Evolutionary conservation across 2,797 vertebrate species (phyloP).

Genomic region (Tolypeutes matacus): DNA sequence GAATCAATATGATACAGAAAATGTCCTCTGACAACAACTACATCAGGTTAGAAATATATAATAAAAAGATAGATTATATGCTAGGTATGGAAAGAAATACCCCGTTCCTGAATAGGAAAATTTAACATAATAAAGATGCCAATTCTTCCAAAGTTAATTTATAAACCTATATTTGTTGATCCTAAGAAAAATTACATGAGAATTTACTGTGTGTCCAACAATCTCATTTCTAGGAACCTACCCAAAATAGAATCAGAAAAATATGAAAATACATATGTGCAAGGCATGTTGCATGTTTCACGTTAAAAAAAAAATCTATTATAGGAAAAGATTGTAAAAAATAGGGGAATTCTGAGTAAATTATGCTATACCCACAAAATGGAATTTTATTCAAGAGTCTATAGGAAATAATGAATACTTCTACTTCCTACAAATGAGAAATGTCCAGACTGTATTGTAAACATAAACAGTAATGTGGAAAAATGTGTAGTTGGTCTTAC

Average conservation of each 20-base stretch:
- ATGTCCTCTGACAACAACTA: no score
- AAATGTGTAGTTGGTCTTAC: background rate
- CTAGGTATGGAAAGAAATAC: background rate
- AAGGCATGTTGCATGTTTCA: background rate
- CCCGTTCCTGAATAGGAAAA: background rate
- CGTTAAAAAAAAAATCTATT: background rate
- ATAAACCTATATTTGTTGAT: background rate
- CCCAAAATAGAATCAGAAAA: background rate
- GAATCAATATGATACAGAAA: no score
- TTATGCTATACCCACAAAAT: background rate
- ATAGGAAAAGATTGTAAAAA: background rate
- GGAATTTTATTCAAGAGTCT: background rate
- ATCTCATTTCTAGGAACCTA: background rate
- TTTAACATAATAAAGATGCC: background rate
- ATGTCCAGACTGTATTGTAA: background rate
- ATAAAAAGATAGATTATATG: background rate
- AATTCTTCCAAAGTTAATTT: background rate
- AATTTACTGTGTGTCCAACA: background rate
- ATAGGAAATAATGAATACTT: background rate
- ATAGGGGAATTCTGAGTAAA: background rate
- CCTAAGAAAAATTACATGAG: background rate
- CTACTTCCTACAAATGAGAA: background rate
- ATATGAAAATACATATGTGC: background rate
- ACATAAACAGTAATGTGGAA: constrained; percentile 25
- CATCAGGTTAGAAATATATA: background rate